Percentiles rank a stretch among this genome's conserved stretches.
phyloP scores from a whole-genome alignment of 2,797 vertebrate species.

The Bothrops alternatus region DNA sequence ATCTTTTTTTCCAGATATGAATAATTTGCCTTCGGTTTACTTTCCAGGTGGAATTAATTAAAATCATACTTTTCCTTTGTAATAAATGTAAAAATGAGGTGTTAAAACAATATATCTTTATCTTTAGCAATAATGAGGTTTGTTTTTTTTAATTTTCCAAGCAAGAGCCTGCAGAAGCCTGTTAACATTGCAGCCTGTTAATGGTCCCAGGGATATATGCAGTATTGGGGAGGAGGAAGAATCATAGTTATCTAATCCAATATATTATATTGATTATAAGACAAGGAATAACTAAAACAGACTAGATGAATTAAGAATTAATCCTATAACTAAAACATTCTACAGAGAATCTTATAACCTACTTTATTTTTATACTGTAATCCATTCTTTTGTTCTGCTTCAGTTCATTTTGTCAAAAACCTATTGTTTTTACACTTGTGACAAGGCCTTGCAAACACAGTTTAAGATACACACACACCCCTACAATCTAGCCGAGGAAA shows the following conservation, averaged over 20 bases:
- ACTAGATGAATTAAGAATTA: conserved; percentile 34
- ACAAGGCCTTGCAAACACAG: not conserved
- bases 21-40: conserved; percentile 29
- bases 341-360: not conserved
- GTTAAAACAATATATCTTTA: not conserved
- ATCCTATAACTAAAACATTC: conserved; percentile 29
- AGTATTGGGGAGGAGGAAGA: not conserved
- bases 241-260: conserved; percentile 48
- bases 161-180: conserved; percentile 32
- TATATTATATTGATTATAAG: conserved; percentile 21
- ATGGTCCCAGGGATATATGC: not conserved
- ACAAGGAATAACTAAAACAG: conserved; percentile 38
- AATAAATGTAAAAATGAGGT: not conserved
- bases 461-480: not conserved
- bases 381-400: not conserved
- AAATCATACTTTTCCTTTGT: not conserved
- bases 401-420: not conserved
- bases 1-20: conserved; percentile 51
- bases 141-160: conserved; percentile 18
- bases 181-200: conserved; percentile 28
- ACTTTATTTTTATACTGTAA: not conserved
- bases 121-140: conserved; percentile 11
- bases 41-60: conserved; percentile 11
- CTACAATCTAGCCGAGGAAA: not conserved
- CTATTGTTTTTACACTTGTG: not conserved